These are phyloP conservation scores for Microtus oregoni DNA, from an alignment of 2,113 vertebrate species.

Conservation along the genomic window DNA sequence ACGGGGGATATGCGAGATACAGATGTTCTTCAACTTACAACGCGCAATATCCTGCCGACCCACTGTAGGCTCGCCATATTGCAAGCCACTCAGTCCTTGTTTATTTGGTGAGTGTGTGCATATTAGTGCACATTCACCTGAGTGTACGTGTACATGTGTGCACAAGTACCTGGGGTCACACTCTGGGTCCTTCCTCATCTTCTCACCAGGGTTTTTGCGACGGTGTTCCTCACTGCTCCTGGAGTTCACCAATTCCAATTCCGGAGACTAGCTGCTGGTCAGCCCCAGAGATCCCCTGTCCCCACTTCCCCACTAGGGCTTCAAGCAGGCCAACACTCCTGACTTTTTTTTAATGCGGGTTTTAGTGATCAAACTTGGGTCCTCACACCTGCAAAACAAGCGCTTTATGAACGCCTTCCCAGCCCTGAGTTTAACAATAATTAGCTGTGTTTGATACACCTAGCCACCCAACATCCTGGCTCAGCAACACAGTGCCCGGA, in stretches of 20 bases:
- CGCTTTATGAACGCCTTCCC: no score
- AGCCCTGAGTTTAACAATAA: not conserved
- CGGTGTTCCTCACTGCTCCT: not conserved
- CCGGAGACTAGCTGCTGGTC: not conserved
- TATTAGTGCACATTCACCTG: not conserved
- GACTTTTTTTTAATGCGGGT: not conserved
- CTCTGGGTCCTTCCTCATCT: not conserved
- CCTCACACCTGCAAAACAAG: not conserved
- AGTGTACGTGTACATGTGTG: not conserved
- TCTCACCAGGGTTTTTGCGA: not conserved
- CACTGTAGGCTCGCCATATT: no score
- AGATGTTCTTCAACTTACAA: not conserved
- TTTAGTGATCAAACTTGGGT: not conserved
- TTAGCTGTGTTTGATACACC: not conserved
- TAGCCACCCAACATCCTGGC: not conserved
- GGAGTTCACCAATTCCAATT: not conserved
- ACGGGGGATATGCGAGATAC: no score
- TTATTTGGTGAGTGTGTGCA: not conserved
- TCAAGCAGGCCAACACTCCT: not conserved
- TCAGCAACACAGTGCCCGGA: not conserved
- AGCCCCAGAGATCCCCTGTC: not conserved
- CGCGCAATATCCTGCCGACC: not conserved
- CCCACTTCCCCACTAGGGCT: not conserved
- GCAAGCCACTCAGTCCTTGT: not conserved
- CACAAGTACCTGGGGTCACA: not conserved